phyloP scores from a whole-genome alignment of 2,888 invertebrate species.

The Magallana nippona region DNA sequence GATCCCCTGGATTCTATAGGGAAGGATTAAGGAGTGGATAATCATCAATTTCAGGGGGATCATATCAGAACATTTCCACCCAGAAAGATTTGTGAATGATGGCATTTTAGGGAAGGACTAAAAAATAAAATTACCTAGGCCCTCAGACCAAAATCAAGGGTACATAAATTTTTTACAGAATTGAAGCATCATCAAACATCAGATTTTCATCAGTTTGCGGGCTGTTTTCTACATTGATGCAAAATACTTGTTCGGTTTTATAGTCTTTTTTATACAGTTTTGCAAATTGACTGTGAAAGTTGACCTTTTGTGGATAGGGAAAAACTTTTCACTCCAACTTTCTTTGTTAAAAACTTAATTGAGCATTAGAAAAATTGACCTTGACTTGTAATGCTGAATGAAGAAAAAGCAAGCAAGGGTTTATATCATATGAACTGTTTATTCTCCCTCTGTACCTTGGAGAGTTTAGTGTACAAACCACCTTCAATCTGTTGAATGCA shows the following conservation, averaged over 20 bases:
- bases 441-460: too few relatives aligned
- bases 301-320: neutral
- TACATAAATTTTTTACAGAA: neutral
- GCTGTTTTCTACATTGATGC: neutral
- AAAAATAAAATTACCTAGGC: neutral
- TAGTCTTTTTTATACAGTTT: conserved; percentile 1
- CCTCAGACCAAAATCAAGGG: conserved; percentile 20
- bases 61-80: neutral
- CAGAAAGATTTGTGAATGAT: neutral
- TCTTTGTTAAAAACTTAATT: neutral
- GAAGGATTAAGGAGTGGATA: conserved; percentile 22
- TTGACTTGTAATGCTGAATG: too few relatives aligned
- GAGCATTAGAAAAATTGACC: too few relatives aligned
- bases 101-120: neutral
- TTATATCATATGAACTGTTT: too few relatives aligned
- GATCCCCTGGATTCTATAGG: neutral
- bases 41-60: conserved; percentile 16
- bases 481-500: too few relatives aligned
- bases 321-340: neutral
- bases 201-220: too few relatives aligned
- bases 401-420: too few relatives aligned
- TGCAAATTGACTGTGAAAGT: conserved; percentile 14
- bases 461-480: too few relatives aligned
- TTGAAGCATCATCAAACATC: too few relatives aligned
- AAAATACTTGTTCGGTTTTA: neutral